Conservation (phyloP, 2,113 vertebrate genomes). For the Rhabdomys dilectus region DNA sequence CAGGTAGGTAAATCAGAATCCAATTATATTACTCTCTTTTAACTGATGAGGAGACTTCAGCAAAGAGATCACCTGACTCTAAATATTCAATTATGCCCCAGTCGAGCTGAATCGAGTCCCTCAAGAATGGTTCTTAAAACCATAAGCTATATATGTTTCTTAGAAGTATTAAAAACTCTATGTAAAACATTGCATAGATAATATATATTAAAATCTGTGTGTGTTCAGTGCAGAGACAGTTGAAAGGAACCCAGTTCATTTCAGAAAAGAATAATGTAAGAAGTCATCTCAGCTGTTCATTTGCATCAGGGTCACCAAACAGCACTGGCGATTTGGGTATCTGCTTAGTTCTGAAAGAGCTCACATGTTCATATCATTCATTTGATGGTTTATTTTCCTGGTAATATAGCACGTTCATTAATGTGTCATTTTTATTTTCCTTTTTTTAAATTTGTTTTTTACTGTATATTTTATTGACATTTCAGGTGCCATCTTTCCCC, state of each 20-base stretch:
- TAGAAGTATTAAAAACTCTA: not conserved
- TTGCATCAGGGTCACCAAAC: not conserved
- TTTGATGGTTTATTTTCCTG: conserved; percentile 17
- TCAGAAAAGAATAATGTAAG: conserved; percentile 36
- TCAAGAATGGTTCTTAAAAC: not conserved
- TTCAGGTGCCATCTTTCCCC: no score
- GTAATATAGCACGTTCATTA: not conserved
- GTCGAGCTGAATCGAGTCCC: not conserved
- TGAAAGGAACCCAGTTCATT: conserved; percentile 12
- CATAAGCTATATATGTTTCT: not conserved
- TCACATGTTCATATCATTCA: not conserved
- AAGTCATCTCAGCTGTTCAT: not conserved
- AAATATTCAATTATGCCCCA: not conserved
- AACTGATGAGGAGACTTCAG: not conserved
- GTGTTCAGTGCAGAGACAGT: not conserved
- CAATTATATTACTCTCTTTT: not conserved
- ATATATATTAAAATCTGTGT: not conserved
- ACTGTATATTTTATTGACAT: no score
- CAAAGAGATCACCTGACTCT: not conserved
- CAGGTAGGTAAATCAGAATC: no score
- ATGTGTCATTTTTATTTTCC: conserved; percentile 23
- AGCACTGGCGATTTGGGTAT: not conserved
- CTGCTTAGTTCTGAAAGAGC: not conserved
- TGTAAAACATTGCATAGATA: not conserved
- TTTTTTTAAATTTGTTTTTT: not conserved